These are phyloP conservation scores for Drosophila baimaii DNA, from an alignment of 1,140 invertebrate species.

Conservation along the genomic window DNA sequence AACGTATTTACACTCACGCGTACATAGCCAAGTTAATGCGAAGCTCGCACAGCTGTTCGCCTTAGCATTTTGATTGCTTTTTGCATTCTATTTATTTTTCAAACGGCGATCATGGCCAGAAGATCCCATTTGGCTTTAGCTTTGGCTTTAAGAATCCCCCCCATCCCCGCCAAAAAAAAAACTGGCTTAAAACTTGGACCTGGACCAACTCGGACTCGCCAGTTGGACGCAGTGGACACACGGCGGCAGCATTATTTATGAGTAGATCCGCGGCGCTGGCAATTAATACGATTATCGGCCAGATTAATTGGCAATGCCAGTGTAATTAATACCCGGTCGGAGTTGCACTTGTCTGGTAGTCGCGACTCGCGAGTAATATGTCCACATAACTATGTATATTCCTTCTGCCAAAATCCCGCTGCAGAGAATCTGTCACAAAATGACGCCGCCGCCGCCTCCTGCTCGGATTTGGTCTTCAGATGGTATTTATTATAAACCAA, in stretches of 20 bases:
- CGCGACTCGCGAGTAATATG: slow-evolving; percentile 12
- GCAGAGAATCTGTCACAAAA: not conserved
- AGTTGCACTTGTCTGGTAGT: slow-evolving; percentile 26
- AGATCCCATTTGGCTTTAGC: slow-evolving; percentile 18
- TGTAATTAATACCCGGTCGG: slow-evolving; percentile 63
- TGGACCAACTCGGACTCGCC: not conserved
- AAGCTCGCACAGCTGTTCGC: slow-evolving; percentile 19
- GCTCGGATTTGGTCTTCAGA: not conserved
- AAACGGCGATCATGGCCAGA: slow-evolving; percentile 21
- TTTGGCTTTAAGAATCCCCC: not conserved
- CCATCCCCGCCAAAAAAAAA: slow-evolving; percentile 3
- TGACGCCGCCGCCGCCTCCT: not conserved
- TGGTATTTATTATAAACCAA: slow-evolving; percentile 8
- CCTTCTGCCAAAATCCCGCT: not conserved
- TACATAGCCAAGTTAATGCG: slow-evolving; percentile 7
- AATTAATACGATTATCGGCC: slow-evolving; percentile 77
- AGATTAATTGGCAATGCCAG: slow-evolving; percentile 72
- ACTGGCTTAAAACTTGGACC: slow-evolving; percentile 14
- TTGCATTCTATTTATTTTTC: slow-evolving; percentile 32
- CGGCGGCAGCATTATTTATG: slow-evolving; percentile 45
- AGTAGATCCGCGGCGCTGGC: slow-evolving; percentile 25
- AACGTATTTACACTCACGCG: not conserved
- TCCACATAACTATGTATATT: slow-evolving; percentile 5
- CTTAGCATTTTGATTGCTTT: slow-evolving; percentile 57
- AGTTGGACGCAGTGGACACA: no score